Evolutionary conservation across 2,113 vertebrate genomes (phyloP).

Genomic region (Oreochromis spilurus): DNA sequence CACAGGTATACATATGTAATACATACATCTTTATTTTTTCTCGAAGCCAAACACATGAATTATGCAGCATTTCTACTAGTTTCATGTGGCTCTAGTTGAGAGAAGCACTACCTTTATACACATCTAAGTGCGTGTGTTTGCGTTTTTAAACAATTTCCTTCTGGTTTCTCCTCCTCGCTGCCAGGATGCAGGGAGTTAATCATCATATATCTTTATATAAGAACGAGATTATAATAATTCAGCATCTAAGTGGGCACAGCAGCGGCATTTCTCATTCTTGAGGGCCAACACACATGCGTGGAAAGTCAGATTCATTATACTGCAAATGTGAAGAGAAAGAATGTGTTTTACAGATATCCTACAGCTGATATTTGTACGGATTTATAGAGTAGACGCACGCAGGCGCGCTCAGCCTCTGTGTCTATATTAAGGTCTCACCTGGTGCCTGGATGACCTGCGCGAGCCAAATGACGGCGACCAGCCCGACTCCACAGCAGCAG

Average conservation of each 20-base stretch:
- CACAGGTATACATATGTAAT: neutral
- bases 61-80: neutral
- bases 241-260: neutral
- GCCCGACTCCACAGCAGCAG: constrained; percentile 73
- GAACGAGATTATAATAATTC: neutral
- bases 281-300: neutral
- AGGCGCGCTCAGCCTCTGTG: neutral
- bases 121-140: neutral
- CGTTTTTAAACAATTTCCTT: neutral
- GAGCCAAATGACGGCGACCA: constrained; percentile 70
- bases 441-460: constrained; percentile 66
- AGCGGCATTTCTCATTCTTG: neutral
- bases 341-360: neutral
- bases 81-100: neutral
- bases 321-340: neutral
- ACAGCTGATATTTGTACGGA: neutral
- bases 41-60: neutral
- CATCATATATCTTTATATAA: neutral
- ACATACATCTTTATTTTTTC: neutral
- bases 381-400: neutral
- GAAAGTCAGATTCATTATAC: neutral
- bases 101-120: neutral
- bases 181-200: neutral
- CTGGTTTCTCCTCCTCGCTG: neutral
- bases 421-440: constrained; percentile 65